These are phyloP conservation scores for Formica aserva DNA, from an alignment of 2,888 invertebrate species.

Conservation along the genomic window DNA sequence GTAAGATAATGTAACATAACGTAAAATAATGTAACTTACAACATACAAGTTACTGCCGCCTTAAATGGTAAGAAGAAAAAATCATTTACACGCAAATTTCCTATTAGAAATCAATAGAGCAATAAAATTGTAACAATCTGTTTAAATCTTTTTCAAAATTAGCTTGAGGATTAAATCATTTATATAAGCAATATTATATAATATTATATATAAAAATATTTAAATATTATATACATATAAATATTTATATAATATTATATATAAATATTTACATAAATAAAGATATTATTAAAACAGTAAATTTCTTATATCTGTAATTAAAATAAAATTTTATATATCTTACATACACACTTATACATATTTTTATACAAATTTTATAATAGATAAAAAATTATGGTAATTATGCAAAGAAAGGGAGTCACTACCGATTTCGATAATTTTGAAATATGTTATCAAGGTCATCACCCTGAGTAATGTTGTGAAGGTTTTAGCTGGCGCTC, in stretches of 20 bases:
- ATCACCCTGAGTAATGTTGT: too few relatives aligned
- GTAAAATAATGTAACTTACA: constrained; percentile 4
- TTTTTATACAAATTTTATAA: not conserved
- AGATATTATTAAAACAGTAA: not conserved
- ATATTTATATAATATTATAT: not conserved
- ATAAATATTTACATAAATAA: not conserved
- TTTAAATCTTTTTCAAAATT: not conserved
- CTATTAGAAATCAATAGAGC: not conserved
- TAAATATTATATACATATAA: too few relatives aligned
- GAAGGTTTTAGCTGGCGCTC: too few relatives aligned
- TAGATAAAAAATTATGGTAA: not conserved
- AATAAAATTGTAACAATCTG: not conserved
- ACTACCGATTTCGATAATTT: too few relatives aligned
- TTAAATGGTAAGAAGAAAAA: constrained; percentile 8
- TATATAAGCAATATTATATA: not conserved
- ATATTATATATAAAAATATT: too few relatives aligned
- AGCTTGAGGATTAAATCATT: not conserved
- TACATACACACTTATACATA: not conserved
- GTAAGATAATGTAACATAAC: constrained; percentile 15
- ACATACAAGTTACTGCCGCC: not conserved
- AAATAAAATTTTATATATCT: not conserved
- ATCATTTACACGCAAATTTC: not conserved
- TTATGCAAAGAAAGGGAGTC: too few relatives aligned
- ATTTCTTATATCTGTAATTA: not conserved
- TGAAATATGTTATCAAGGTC: too few relatives aligned